A percentile compares a stretch with the other conserved stretches of the same genome.
phyloP scores from a whole-genome alignment of 2,888 invertebrate species.

The Coecobrya sp. region DNA sequence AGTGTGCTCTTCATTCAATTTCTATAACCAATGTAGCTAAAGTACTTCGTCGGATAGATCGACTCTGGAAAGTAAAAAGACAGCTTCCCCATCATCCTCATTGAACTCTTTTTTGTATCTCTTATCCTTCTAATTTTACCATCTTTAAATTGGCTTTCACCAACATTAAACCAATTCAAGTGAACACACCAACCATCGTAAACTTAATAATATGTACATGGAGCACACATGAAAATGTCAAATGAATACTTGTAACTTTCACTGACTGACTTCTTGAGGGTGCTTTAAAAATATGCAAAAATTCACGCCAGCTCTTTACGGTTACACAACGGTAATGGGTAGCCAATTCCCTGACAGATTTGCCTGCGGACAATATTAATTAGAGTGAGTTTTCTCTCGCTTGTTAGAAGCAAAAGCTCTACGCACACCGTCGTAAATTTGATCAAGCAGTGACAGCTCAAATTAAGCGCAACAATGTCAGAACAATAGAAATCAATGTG shows the following conservation, averaged over 20 bases:
- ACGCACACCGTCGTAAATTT: neutral
- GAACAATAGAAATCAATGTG: neutral
- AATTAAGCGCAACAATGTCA: neutral
- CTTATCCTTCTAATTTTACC: neutral
- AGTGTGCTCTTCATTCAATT: constrained; percentile 30
- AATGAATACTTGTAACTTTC: neutral
- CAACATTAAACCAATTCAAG: neutral
- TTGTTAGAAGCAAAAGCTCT: neutral
- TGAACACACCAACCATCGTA: too few species aligned
- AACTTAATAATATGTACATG: too few species aligned
- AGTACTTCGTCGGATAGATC: neutral
- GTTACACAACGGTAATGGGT: neutral
- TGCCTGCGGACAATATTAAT: neutral
- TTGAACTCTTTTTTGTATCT: neutral
- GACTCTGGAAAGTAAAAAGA: neutral
- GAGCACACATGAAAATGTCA: too few species aligned
- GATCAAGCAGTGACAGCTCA: neutral
- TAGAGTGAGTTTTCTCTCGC: neutral
- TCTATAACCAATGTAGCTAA: neutral
- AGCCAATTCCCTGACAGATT: neutral
- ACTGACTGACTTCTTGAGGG: neutral
- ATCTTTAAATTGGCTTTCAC: neutral
- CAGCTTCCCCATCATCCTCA: neutral
- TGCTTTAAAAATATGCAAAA: neutral
- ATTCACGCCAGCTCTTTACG: neutral